Evolutionary conservation across 2,113 vertebrate genomes (phyloP).

Genomic region (Varanus komodoensis): DNA sequence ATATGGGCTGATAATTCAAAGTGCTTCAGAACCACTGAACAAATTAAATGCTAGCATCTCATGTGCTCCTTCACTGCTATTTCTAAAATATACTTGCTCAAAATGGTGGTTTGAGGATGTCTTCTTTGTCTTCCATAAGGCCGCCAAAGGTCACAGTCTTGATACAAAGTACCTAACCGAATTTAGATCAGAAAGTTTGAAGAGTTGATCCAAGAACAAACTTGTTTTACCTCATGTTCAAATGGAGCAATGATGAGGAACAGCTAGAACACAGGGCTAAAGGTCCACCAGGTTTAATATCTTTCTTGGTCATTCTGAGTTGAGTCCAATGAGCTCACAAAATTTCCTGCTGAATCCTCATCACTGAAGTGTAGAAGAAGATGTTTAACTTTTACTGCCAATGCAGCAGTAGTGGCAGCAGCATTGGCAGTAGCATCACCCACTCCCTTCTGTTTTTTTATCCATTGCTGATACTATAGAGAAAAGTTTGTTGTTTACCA

Average conservation of each 20-base stretch:
- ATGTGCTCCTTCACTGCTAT: not conserved
- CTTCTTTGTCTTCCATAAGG: not conserved
- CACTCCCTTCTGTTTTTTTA: not conserved
- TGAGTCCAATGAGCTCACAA: not conserved
- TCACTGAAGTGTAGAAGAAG: not conserved
- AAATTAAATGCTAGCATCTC: not conserved
- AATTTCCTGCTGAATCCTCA: not conserved
- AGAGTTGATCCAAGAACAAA: not conserved
- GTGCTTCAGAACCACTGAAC: not conserved
- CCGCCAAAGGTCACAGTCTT: not conserved
- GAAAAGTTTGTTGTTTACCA: not conserved
- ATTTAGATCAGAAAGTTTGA: not conserved
- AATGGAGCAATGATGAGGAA: not conserved
- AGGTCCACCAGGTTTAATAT: not conserved
- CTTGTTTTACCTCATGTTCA: not conserved
- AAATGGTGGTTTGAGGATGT: not conserved
- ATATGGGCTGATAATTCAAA: not conserved
- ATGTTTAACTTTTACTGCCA: not conserved
- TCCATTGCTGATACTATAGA: not conserved
- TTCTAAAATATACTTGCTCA: not conserved
- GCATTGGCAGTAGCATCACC: too few species aligned
- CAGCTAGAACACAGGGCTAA: not conserved
- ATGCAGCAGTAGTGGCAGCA: not conserved
- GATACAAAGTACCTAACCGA: not conserved
- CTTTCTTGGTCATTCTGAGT: not conserved